Percentiles rank a stretch among this genome's conserved stretches.
These are phyloP conservation scores for Acromyrmex charruanus DNA, from an alignment of 1,140 invertebrate species.

Conservation along the genomic window DNA sequence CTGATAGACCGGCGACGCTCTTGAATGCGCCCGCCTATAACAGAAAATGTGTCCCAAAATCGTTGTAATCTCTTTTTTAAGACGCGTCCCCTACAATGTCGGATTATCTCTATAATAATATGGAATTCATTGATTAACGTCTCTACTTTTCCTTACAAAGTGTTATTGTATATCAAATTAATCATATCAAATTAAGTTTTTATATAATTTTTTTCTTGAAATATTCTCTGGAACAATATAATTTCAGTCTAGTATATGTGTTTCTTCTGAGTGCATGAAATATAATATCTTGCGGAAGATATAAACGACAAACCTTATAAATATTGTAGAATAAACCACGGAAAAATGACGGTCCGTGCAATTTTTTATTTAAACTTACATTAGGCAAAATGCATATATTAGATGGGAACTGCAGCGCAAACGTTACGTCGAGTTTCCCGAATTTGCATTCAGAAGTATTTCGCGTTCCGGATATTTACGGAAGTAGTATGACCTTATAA, in stretches of 20 bases:
- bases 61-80: not conserved
- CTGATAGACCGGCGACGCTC: conserved; percentile 36
- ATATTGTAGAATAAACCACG: conserved; percentile 14
- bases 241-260: not conserved
- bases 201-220: not conserved
- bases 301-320: conserved; percentile 41
- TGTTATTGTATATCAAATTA: not conserved
- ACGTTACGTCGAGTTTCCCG: conserved; percentile 46
- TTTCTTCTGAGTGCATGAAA: not conserved
- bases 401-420: conserved; percentile 26
- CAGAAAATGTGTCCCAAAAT: conserved; percentile 15
- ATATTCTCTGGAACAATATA: not conserved
- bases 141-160: not conserved
- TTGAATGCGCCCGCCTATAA: not conserved
- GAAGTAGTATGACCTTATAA: conserved; percentile 42
- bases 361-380: conserved; percentile 58
- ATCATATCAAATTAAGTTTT: not conserved
- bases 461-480: conserved; percentile 51
- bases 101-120: conserved; percentile 4
- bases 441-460: conserved; percentile 57
- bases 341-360: conserved; percentile 27
- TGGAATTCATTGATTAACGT: not conserved
- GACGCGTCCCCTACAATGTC: not conserved
- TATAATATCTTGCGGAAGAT: not conserved
- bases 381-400: conserved; percentile 47